phyloP scores from a whole-genome alignment of 1,140 invertebrate species.

The Scaptodrosophila lebanonensis region DNA sequence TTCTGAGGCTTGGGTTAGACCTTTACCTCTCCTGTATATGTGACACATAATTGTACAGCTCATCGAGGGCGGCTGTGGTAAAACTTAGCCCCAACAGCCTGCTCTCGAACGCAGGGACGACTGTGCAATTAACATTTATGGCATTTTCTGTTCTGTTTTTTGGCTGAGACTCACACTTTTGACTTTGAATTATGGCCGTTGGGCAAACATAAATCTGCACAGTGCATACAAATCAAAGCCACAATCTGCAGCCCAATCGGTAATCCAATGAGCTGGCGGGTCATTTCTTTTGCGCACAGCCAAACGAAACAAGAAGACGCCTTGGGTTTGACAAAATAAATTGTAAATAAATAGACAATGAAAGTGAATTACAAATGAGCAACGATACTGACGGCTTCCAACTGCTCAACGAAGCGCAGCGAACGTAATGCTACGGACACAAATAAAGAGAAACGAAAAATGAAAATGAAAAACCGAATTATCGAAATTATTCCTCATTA shows the following conservation, averaged over 20 bases:
- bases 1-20: too few species aligned
- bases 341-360: constrained; percentile 56
- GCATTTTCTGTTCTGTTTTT: constrained; percentile 48
- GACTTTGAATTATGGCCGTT: not conserved
- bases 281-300: constrained; percentile 36
- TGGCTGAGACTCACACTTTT: not conserved
- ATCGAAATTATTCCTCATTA: constrained; percentile 71
- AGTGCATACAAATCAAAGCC: constrained; percentile 58
- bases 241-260: too few species aligned
- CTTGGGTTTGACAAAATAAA: constrained; percentile 47
- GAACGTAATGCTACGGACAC: not conserved
- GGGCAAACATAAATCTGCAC: not conserved
- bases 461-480: constrained; percentile 53
- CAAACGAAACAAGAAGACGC: not conserved
- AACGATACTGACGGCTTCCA: too few species aligned
- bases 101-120: not conserved
- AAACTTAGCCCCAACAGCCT: constrained; percentile 17
- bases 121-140: constrained; percentile 72
- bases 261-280: constrained; percentile 63
- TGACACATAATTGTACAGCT: constrained; percentile 60
- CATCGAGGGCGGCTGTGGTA: constrained; percentile 45
- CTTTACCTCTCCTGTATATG: too few species aligned
- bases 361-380: constrained; percentile 70
- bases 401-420: constrained; percentile 34
- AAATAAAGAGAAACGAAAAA: constrained; percentile 31